phyloP scores from a whole-genome alignment of 2,888 invertebrate species.

The Rhagium mordax region DNA sequence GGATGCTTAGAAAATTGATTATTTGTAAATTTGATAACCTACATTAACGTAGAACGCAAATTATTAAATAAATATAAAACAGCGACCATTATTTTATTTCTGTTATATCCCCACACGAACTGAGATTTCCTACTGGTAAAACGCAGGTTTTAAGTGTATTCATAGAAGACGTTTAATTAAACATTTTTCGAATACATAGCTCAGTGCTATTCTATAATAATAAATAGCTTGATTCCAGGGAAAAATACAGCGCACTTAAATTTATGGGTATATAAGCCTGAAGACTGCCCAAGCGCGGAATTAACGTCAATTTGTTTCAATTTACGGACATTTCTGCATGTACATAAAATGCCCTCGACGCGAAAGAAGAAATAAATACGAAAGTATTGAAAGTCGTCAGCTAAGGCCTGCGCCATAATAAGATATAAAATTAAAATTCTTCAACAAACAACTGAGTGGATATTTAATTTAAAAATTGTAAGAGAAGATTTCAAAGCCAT shows the following conservation, averaged over 20 bases:
- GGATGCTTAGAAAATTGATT: background rate
- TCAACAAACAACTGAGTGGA: background rate
- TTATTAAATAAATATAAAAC: too few species aligned
- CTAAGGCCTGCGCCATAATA: background rate
- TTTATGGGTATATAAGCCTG: background rate
- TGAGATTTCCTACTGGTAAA: too few species aligned
- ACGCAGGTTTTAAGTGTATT: too few species aligned
- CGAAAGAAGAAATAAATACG: slow-evolving; percentile 22
- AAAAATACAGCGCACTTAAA: background rate
- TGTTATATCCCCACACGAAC: too few species aligned
- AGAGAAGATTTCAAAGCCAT: background rate
- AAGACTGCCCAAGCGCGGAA: slow-evolving; percentile 41
- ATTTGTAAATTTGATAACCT: background rate
- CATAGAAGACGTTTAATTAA: too few species aligned
- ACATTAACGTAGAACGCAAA: too few species aligned
- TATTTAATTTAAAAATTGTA: background rate
- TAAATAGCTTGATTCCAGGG: background rate
- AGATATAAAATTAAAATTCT: background rate
- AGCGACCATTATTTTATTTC: too few species aligned
- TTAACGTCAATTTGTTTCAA: slow-evolving; percentile 43
- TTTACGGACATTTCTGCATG: slow-evolving; percentile 39
- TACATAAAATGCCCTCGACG: background rate
- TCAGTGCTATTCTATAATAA: background rate
- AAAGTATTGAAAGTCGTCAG: background rate
- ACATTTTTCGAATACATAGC: too few species aligned